A percentile compares a stretch with the other conserved stretches of the same genome.
Conservation (phyloP, 2,797 vertebrate genomes). For the Anguilla megastoma region DNA sequence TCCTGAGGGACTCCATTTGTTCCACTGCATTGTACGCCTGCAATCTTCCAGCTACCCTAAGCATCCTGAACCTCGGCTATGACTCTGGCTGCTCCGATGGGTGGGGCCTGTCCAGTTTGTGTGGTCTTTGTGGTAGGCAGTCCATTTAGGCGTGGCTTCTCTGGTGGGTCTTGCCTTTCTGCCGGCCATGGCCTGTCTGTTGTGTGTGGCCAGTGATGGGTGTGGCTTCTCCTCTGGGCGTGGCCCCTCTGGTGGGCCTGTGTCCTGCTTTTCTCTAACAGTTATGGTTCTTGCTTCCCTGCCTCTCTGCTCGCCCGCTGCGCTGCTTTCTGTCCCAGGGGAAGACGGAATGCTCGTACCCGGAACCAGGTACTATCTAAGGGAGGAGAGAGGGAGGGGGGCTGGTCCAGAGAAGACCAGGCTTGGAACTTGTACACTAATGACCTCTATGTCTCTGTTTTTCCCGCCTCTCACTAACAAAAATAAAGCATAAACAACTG, state of each 20-base stretch:
- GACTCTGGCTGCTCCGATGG: background rate
- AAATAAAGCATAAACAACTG: background rate
- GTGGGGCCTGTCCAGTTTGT: background rate
- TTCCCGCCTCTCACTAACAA: constrained; percentile 35
- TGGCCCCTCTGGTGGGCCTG: constrained; percentile 65
- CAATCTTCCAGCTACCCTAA: background rate
- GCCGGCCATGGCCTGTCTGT: background rate
- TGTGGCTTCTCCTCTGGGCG: background rate
- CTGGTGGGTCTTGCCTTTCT: constrained; percentile 48
- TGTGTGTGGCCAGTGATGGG: background rate
- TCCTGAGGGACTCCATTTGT: background rate
- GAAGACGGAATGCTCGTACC: constrained; percentile 93
- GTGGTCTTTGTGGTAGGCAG: constrained; percentile 19
- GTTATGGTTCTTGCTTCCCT: constrained; percentile 85
- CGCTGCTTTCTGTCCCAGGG: constrained; percentile 90
- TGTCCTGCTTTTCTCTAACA: constrained; percentile 65
- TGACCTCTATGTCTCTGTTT: background rate
- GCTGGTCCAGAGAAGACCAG: constrained; percentile 31
- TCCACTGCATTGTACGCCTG: constrained; percentile 12
- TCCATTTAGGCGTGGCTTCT: constrained; percentile 52
- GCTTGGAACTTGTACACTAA: constrained; percentile 45
- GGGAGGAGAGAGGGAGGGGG: background rate
- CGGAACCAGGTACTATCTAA: constrained; percentile 90
- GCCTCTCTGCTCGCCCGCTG: constrained; percentile 74
- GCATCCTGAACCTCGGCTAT: background rate